These are phyloP conservation scores for Muscicapa comitata DNA, from an alignment of 2,797 vertebrate genomes.

Conservation along the genomic window DNA sequence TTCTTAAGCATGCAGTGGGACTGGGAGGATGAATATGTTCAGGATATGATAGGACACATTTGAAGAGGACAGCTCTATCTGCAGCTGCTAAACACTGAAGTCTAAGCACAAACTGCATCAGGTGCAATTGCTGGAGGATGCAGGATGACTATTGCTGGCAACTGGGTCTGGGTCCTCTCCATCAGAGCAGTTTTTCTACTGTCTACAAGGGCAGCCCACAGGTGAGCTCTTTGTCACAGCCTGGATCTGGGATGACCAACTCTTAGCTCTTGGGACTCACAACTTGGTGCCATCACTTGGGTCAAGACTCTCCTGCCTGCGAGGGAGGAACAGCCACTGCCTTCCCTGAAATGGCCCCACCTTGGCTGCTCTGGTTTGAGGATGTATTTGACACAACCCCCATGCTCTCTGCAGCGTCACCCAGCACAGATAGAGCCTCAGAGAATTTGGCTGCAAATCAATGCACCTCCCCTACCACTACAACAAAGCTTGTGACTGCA, in stretches of 20 bases:
- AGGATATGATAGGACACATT: not conserved
- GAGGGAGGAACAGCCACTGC: not conserved
- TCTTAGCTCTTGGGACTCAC: not conserved
- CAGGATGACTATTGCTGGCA: not conserved
- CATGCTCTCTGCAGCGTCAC: not conserved
- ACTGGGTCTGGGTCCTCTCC: not conserved
- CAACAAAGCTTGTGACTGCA: not conserved
- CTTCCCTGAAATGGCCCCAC: not conserved
- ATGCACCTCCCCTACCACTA: not conserved
- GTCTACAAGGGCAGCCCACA: not conserved
- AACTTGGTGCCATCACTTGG: not conserved
- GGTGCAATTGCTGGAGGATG: not conserved
- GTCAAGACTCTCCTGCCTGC: not conserved
- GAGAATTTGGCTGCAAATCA: not conserved
- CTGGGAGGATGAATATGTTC: not conserved
- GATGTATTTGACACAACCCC: not conserved
- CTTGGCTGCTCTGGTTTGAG: not conserved
- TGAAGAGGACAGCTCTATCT: not conserved
- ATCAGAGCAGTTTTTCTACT: not conserved
- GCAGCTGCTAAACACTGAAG: not conserved
- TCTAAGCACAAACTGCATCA: not conserved
- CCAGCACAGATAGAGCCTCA: not conserved
- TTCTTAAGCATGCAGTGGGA: not conserved
- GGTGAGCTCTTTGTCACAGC: not conserved
- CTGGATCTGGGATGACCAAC: not conserved